Evolutionary conservation across 2,797 vertebrate genomes (phyloP).

Genomic region (Garrulus glandarius): DNA sequence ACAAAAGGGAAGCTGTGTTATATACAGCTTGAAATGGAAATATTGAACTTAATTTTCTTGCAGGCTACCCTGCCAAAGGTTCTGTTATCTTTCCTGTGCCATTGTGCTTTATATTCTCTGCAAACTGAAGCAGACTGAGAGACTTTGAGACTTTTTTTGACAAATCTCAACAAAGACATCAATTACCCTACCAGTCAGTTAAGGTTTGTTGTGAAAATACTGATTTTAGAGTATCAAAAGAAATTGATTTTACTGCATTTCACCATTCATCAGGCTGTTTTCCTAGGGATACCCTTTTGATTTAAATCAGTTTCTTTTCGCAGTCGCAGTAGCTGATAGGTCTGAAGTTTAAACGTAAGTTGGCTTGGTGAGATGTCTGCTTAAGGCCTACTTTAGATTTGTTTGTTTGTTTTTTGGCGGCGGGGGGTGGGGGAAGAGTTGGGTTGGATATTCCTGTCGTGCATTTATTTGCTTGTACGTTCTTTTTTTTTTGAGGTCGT

Average conservation of each 20-base stretch:
- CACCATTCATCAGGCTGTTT: not conserved
- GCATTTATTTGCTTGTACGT: not conserved
- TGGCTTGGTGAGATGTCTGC: not conserved
- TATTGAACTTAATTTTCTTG: not conserved
- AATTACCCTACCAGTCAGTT: accelerated
- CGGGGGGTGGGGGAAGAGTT: too few relatives aligned
- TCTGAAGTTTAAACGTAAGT: not conserved
- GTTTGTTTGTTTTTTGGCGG: too few relatives aligned
- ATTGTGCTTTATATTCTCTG: not conserved
- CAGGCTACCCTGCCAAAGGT: not conserved
- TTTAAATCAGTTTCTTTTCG: not conserved
- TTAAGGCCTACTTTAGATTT: not conserved
- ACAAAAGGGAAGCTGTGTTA: not conserved
- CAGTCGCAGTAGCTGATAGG: not conserved
- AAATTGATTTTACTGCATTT: not conserved
- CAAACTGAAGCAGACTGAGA: not conserved
- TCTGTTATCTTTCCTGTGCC: not conserved
- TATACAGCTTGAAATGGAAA: not conserved
- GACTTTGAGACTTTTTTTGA: not conserved
- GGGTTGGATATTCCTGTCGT: not conserved
- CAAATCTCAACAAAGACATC: not conserved
- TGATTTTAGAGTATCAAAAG: not conserved
- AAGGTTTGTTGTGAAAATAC: not conserved
- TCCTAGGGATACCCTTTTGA: not conserved
- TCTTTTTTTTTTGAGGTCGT: not conserved